These are phyloP conservation scores for Punctoribates punctum DNA, from an alignment of 2,888 invertebrate species.

Conservation along the genomic window DNA sequence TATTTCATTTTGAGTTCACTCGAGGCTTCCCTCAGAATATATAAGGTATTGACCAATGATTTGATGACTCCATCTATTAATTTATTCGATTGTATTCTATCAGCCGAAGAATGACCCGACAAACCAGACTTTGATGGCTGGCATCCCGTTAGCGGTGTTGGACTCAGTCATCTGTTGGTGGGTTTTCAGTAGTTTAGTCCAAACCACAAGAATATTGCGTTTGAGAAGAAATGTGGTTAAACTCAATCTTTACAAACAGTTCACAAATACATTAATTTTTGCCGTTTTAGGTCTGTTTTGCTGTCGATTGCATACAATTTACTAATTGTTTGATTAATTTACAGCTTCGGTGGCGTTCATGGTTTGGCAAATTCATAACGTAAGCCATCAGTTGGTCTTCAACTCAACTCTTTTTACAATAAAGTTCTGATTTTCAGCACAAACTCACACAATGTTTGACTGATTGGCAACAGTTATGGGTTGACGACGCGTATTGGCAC, in stretches of 20 bases:
- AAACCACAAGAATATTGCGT: constrained; percentile 81
- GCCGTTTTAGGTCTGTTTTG: constrained; percentile 64
- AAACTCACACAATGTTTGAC: constrained; percentile 51
- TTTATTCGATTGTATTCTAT: constrained; percentile 49
- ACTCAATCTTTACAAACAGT: constrained; percentile 81
- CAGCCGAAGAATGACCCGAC: constrained; percentile 63
- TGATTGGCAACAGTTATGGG: constrained; percentile 89
- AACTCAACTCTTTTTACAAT: not conserved
- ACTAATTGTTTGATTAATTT: constrained; percentile 10
- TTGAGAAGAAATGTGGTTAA: constrained; percentile 85
- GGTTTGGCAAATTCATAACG: constrained; percentile 82
- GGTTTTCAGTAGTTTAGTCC: constrained; percentile 67
- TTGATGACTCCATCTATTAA: not conserved
- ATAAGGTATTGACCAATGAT: constrained; percentile 51
- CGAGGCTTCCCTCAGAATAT: constrained; percentile 77
- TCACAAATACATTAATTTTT: constrained; percentile 88
- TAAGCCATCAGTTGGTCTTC: constrained; percentile 56
- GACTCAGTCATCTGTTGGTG: constrained; percentile 78
- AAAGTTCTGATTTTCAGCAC: constrained; percentile 36
- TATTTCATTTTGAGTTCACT: constrained; percentile 80
- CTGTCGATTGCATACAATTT: not conserved
- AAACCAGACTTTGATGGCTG: constrained; percentile 68
- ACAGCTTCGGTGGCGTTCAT: constrained; percentile 82
- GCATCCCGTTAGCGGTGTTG: constrained; percentile 74
- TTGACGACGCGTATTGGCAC: constrained; percentile 95